Evolutionary conservation across 2,113 vertebrate genomes (phyloP).

Genomic region (Acanthochromis polyacanthus): DNA sequence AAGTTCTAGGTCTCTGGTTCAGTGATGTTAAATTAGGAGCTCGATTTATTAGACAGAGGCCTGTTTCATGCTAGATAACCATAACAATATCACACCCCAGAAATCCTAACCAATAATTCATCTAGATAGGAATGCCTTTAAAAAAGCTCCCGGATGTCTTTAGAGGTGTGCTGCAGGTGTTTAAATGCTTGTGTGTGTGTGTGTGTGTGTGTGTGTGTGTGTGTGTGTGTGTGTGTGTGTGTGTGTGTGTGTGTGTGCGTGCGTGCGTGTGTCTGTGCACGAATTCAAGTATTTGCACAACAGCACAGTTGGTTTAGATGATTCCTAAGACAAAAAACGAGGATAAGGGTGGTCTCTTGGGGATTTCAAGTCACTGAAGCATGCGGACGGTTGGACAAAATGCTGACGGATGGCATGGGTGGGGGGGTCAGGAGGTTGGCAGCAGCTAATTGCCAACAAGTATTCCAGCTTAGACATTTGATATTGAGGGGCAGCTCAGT

Average conservation of each 20-base stretch:
- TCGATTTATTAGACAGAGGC: conserved; percentile 8
- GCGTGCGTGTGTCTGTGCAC: background rate
- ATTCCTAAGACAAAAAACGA: background rate
- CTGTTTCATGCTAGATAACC: conserved; percentile 13
- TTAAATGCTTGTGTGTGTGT: background rate
- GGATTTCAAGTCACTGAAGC: conserved; percentile 4
- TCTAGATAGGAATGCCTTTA: conserved; percentile 1
- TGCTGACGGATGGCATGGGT: conserved; percentile 48
- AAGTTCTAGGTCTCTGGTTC: background rate
- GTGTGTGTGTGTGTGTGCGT: background rate
- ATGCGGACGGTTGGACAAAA: conserved; percentile 28
- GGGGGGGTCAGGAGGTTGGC: conserved; percentile 51
- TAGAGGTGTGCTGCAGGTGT: background rate
- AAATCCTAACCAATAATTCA: conserved; percentile 10
- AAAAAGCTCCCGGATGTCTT: background rate
- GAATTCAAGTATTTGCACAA: too few species aligned
- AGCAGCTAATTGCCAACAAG: conserved; percentile 55
- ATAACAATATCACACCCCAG: conserved; percentile 13
- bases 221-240: background rate
- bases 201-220: background rate
- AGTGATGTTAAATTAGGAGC: background rate
- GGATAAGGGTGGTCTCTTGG: conserved; percentile 1
- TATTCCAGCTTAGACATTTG: conserved; percentile 54
- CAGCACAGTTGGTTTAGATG: background rate
- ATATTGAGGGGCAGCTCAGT: conserved; percentile 61